Base-by-base conservation (phyloP, 2,888 invertebrate species). In the Apodemia zela region DNA sequence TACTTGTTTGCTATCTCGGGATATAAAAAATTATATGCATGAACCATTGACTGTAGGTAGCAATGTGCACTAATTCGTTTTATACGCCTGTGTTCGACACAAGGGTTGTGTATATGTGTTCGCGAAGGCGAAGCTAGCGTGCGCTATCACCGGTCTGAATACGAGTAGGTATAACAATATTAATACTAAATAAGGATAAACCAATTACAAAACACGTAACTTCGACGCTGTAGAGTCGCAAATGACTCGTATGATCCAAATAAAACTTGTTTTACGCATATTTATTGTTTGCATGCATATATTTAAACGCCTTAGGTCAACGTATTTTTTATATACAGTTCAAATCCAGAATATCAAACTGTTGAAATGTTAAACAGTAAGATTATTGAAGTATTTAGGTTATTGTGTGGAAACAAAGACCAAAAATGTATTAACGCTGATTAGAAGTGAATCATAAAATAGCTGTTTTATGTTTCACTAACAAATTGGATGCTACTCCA, bases 121-220 rank as follows among this genome's bases (percentile, higher is more conserved):
- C 13, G 38, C 38, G 38, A 13, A 13, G 38, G 38, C 13, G 38
- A 38, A 3, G 38, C 6, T 5, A 45, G 42, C n/a, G 1, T 15
- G 42, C 42, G 42, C 6, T n/a, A 45, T 45, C n/a, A 45, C 42
- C 5, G 3, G n/a, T n/a, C 38, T 11, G 38, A 13, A 13, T 45
- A 45, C n/a, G n/a, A 45, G 42, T 45, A 45, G n/a, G n/a, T n/a
- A n/a, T n/a, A 51, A 51, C n/a, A 21, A 51, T 18, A 54, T 54
- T 54, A 54, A 29, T 54, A 25, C 21, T 54, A 25, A 54, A 54
- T 54, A 54, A 54, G 54, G 54, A 54, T 54, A 54, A 54, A 54
- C 6, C 54, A 54, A 21, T 54, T 15, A 54, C 21, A 54, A 15
- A 54, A 25, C 21, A 21, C 21, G 45, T 51, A 25, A 21, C 15